These are phyloP conservation scores for Buteo buteo DNA, from an alignment of 2,113 vertebrate genomes.

Conservation along the genomic window DNA sequence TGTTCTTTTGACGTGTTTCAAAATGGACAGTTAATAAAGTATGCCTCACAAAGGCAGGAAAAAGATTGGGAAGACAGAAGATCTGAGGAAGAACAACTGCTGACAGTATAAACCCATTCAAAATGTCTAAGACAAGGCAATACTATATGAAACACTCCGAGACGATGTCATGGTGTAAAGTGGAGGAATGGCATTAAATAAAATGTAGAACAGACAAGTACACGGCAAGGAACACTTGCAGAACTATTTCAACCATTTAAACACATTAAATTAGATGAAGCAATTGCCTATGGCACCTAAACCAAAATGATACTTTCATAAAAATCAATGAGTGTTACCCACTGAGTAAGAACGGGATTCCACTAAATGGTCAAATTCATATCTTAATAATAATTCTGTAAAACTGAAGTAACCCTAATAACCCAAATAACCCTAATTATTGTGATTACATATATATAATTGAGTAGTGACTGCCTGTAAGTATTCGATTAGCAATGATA, in stretches of 20 bases:
- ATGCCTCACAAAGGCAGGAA: not conserved
- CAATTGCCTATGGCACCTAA: not conserved
- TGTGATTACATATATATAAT: not conserved
- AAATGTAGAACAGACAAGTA: not conserved
- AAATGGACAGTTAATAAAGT: not conserved
- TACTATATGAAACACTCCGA: not conserved
- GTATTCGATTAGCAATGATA: not conserved
- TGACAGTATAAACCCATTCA: not conserved
- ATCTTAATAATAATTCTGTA: not conserved
- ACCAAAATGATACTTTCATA: not conserved
- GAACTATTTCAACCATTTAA: not conserved
- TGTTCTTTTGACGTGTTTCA: not conserved
- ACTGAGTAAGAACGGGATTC: not conserved
- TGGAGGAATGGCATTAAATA: not conserved
- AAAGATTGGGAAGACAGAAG: not conserved
- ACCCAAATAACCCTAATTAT: not conserved
- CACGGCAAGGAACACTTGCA: not conserved
- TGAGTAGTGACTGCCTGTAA: not conserved
- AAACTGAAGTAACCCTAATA: not conserved
- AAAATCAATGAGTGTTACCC: not conserved
- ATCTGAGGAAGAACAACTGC: not conserved
- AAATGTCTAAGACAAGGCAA: not conserved
- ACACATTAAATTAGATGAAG: not conserved
- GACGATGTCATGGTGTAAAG: not conserved
- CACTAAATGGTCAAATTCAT: not conserved